Conservation (phyloP, 2,797 vertebrate genomes). For the Scolopax bukidnonensis region DNA sequence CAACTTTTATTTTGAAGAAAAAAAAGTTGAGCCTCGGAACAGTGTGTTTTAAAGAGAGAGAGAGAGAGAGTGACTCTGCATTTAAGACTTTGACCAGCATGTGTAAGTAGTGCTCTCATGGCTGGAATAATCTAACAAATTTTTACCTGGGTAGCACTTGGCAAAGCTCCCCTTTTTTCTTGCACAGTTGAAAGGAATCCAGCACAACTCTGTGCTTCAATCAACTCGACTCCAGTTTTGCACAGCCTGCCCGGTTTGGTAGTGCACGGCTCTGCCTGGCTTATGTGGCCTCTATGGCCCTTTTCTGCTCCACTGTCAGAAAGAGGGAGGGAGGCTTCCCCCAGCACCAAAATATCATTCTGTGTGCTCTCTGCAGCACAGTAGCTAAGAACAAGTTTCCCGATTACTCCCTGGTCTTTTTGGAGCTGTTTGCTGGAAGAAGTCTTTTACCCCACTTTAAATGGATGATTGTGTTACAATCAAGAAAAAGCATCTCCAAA, state of each 20-base stretch:
- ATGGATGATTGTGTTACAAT: constrained; percentile 91
- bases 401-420: constrained; percentile 70
- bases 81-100: constrained; percentile 78
- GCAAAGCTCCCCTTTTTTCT: constrained; percentile 72
- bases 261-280: constrained; percentile 74
- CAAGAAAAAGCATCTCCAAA: constrained; percentile 89
- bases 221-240: constrained; percentile 73
- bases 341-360: constrained; percentile 78
- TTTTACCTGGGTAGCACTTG: constrained; percentile 75
- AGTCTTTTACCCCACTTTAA: constrained; percentile 80
- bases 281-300: constrained; percentile 88
- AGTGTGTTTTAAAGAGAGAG: constrained; percentile 61
- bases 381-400: constrained; percentile 79
- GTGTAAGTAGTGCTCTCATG: constrained; percentile 75
- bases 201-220: constrained; percentile 15
- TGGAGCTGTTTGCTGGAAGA: constrained; percentile 77
- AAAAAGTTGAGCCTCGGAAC: constrained; percentile 75
- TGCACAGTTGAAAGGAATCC: constrained; percentile 70
- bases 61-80: constrained; percentile 74
- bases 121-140: constrained; percentile 74
- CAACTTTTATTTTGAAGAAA: constrained; percentile 87
- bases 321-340: constrained; percentile 79
- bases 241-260: constrained; percentile 74
- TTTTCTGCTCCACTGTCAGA: constrained; percentile 82
- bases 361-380: constrained; percentile 75